Conservation (phyloP, 2,888 invertebrate species). For the Cenopis cana region DNA sequence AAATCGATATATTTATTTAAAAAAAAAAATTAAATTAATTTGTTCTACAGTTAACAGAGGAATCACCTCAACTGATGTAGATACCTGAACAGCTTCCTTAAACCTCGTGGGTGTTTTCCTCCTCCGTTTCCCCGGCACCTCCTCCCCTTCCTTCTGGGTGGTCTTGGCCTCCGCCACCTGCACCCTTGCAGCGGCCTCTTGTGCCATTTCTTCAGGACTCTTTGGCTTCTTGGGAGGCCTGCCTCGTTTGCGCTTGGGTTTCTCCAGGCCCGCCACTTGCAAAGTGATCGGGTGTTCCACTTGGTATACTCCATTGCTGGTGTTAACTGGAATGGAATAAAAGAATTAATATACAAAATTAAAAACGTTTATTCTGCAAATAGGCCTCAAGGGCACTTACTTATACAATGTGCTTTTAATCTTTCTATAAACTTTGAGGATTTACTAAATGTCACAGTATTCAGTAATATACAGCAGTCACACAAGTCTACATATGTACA, state of each 20-base stretch:
- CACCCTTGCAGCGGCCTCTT: constrained; percentile 58
- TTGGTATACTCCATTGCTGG: constrained; percentile 86
- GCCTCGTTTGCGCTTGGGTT: constrained; percentile 88
- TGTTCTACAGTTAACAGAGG: too few species aligned
- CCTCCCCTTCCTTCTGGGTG: constrained; percentile 60
- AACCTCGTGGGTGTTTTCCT: constrained; percentile 88
- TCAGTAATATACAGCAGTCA: too few species aligned
- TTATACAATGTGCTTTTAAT: too few species aligned
- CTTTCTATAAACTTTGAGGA: too few species aligned
- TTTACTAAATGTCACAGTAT: too few species aligned
- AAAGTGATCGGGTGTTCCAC: constrained; percentile 87
- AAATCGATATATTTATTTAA: too few species aligned
- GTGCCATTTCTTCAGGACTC: constrained; percentile 67
- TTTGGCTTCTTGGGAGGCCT: constrained; percentile 87
- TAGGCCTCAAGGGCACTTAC: too few species aligned
- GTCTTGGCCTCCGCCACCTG: constrained; percentile 52
- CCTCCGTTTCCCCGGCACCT: constrained; percentile 85
- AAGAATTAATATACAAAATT: too few species aligned
- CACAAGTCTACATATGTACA: too few species aligned
- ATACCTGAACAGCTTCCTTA: constrained; percentile 86
- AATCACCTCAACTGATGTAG: not conserved
- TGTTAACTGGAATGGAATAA: constrained; percentile 78
- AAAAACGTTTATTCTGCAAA: too few species aligned
- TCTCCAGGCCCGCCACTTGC: constrained; percentile 87
- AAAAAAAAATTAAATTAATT: too few species aligned